A percentile compares a stretch with the other conserved stretches of the same genome.
Evolutionary conservation across 2,113 vertebrate species (phyloP).

Genomic region (Chloropsis cyanopogon): DNA sequence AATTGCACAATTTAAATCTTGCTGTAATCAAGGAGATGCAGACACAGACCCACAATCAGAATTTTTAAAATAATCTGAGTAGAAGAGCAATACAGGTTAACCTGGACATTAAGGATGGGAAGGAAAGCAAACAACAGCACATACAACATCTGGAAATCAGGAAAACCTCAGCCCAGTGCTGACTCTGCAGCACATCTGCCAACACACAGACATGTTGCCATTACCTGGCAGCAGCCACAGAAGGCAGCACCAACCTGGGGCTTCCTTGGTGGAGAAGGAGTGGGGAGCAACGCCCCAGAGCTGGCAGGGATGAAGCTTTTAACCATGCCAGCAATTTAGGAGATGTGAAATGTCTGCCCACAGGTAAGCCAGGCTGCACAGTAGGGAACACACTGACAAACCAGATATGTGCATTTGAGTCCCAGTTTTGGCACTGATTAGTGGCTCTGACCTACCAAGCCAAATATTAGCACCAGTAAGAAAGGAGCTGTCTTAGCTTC

Average conservation of each 20-base stretch:
- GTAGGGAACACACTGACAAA: not conserved
- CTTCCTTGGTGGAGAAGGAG: not conserved
- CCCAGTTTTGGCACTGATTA: not conserved
- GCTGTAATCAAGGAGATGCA: not conserved
- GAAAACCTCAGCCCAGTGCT: not conserved
- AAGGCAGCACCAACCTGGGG: not conserved
- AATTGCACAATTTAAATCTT: not conserved
- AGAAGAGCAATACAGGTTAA: not conserved
- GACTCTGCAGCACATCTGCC: not conserved
- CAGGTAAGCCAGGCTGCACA: not conserved
- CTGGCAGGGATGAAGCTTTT: not conserved
- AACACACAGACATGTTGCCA: accelerated
- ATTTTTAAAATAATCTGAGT: not conserved
- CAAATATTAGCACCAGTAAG: not conserved
- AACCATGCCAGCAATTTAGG: not conserved
- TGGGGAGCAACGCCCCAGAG: not conserved
- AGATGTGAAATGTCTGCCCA: not conserved
- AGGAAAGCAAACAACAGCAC: not conserved
- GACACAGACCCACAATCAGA: not conserved
- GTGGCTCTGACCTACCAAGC: not conserved
- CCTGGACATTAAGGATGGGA: not conserved
- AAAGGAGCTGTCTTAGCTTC: not conserved
- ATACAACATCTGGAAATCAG: not conserved
- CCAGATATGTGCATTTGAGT: accelerated
- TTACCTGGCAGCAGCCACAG: not conserved